Evolutionary conservation across 2,797 vertebrate genomes (phyloP), one percentile per base, ranked within the genome.

Genomic region (Hippopotamyrus pictus): DNA sequence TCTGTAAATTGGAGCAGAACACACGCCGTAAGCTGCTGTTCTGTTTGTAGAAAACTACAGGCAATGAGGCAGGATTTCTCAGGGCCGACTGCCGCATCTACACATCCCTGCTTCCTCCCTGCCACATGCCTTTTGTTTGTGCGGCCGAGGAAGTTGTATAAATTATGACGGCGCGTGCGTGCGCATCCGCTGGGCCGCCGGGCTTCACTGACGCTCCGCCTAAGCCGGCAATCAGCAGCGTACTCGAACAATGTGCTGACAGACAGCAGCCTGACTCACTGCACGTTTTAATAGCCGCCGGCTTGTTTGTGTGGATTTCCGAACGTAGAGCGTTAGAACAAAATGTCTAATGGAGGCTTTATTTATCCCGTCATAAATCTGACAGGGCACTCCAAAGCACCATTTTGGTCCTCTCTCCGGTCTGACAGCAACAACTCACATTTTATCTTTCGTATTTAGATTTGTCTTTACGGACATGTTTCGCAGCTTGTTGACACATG

Each of bases 341-440:
- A 46, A 84, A 29, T 86, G 88, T 86, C 89, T 84, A 88, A 90
- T 84, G 59, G 86, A 53, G 33, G 73, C 87, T 84, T 84, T 76
- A 85, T 90, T 82, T 44, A 82, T 54, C 44, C 14, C n/a, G 44
- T 88, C 89, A 84, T 25, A 37, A 87, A 57, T 25, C 53, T 87
- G 85, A 87, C 85, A 37, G 29, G 50, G n/a, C 85, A 54, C 50
- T 87, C 51, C 88, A 83, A 19, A 65, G 37, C 46, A n/a, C 19
- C 29, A 51, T 37, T 84, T 69, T 53, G 59, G 51, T 62, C 37
- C 73, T 44, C 37, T 79, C 73, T 14, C 41, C 73, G 7, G 73
- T 44, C 37, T 79, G 73, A 79, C 73, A 79, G 41, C 73, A 79
- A 7, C 73, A 79, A 6, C 41, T 84, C 46, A 50, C n/a, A 22